These are phyloP conservation scores for Slavum lentiscoides DNA, from an alignment of 2,888 invertebrate genomes.

Conservation along the genomic window DNA sequence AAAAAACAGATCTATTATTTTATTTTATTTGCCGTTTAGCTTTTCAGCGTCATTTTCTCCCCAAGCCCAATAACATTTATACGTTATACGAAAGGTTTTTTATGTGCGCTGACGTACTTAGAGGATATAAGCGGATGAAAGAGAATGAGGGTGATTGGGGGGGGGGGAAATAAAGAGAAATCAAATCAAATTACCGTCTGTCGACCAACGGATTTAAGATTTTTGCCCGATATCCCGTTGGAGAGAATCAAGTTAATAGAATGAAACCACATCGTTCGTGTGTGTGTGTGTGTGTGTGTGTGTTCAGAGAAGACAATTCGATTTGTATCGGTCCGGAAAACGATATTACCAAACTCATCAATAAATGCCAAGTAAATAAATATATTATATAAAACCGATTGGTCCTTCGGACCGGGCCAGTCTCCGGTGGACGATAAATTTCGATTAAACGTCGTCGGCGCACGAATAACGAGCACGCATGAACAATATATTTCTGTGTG, in stretches of 20 bases:
- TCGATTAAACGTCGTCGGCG: too few relatives aligned
- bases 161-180: background rate
- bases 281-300: background rate
- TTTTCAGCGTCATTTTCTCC: background rate
- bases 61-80: background rate
- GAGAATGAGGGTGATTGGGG: background rate
- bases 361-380: slow-evolving; percentile 14
- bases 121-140: background rate
- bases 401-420: background rate
- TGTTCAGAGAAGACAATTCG: slow-evolving; percentile 14
- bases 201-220: slow-evolving; percentile 11
- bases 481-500: too few relatives aligned
- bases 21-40: too few relatives aligned
- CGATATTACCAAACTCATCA: slow-evolving; percentile 35
- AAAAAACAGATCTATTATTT: too few relatives aligned
- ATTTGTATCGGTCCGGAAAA: slow-evolving; percentile 26
- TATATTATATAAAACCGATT: background rate
- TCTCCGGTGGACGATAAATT: too few relatives aligned
- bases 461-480: too few relatives aligned
- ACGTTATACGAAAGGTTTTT: background rate
- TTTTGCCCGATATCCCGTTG: background rate
- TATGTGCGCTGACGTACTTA: too few relatives aligned
- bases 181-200: slow-evolving; percentile 5
- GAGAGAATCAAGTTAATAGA: slow-evolving; percentile 15
- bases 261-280: background rate